A percentile compares a stretch with the other conserved stretches of the same genome.
Conservation (phyloP, 2,113 vertebrate genomes). For the Thoracochromis brauschi region DNA sequence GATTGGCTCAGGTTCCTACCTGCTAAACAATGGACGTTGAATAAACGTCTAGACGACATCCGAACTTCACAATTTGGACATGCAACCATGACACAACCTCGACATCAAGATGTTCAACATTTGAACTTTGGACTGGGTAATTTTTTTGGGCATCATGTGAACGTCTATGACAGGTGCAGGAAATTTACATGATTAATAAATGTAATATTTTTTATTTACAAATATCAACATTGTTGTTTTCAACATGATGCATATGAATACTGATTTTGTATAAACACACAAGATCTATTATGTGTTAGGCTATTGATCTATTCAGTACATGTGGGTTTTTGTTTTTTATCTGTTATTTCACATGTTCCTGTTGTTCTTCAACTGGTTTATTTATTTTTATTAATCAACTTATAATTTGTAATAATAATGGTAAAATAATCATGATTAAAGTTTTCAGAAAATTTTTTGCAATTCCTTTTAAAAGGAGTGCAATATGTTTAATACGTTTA, state of each 20-base stretch:
- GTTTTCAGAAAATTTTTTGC: rapidly evolving
- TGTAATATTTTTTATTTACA: neutral
- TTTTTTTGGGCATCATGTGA: neutral
- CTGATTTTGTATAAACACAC: neutral
- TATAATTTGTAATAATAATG: neutral
- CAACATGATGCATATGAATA: neutral
- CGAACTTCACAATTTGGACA: neutral
- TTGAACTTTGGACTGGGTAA: neutral
- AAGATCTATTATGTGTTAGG: neutral
- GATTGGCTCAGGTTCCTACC: neutral
- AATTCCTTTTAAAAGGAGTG: neutral
- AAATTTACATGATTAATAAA: neutral
- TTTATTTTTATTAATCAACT: neutral
- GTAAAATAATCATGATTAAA: neutral
- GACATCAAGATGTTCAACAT: neutral
- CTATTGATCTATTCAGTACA: neutral
- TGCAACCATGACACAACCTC: neutral
- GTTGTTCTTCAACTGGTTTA: neutral
- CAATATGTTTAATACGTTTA: neutral
- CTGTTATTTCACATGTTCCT: neutral
- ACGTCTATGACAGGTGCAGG: neutral
- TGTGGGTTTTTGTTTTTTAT: neutral
- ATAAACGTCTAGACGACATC: neutral
- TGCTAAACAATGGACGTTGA: neutral
- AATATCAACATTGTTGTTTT: neutral